Conservation (phyloP, 2,888 invertebrate genomes). For the Cosmorhoe ocellata region DNA sequence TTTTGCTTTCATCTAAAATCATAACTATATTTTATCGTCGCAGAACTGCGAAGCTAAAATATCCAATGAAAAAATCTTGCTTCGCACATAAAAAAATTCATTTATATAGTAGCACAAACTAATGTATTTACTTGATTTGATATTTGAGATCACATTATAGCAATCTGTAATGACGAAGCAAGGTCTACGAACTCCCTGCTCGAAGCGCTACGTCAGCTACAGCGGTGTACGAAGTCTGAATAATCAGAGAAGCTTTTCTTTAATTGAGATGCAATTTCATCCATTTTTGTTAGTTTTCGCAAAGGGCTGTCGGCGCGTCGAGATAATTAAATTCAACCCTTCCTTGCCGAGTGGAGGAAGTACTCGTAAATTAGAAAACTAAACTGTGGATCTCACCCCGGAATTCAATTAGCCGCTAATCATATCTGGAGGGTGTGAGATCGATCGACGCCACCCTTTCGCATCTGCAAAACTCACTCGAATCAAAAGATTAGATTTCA, state of each 20-base stretch:
- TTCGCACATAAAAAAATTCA: not conserved
- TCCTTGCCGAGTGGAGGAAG: conserved; percentile 71
- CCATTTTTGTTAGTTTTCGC: conserved; percentile 58
- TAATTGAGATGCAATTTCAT: conserved; percentile 62
- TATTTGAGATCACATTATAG: conserved; percentile 47
- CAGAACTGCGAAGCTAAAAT: not conserved
- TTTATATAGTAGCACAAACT: conserved; percentile 1
- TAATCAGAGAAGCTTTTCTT: conserved; percentile 47
- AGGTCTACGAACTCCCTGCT: conserved; percentile 41
- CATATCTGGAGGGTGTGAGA: conserved; percentile 81
- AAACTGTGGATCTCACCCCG: conserved; percentile 80
- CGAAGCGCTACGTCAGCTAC: conserved; percentile 30
- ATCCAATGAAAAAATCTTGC: not conserved
- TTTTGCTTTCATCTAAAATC: too few species aligned
- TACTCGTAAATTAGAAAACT: conserved; percentile 81
- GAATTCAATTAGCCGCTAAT: conserved; percentile 81
- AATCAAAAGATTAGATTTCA: conserved; percentile 22
- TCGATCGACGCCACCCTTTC: conserved; percentile 68
- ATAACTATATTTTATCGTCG: too few species aligned
- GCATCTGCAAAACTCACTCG: conserved; percentile 43
- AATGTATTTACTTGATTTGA: conserved; percentile 23
- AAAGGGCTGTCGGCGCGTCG: conserved; percentile 53
- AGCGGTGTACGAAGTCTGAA: conserved; percentile 37
- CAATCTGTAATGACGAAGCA: conserved; percentile 49
- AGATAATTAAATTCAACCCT: conserved; percentile 81